These are phyloP conservation scores for Dendroctonus valens DNA, from an alignment of 1,140 invertebrate species.

Conservation along the genomic window DNA sequence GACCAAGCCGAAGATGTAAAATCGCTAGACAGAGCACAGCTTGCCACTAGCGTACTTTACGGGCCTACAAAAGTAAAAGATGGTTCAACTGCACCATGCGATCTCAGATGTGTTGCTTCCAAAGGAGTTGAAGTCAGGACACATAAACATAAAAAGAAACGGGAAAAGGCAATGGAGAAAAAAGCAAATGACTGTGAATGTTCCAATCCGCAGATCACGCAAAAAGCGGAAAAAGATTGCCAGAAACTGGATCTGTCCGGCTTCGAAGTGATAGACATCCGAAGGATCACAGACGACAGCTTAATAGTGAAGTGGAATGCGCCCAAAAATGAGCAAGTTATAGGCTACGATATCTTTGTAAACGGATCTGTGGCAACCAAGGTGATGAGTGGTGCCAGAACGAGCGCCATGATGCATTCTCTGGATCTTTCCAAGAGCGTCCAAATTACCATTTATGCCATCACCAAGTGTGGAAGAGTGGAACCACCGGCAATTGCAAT, in stretches of 20 bases:
- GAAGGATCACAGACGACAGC: conserved; percentile 39
- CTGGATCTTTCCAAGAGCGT: conserved; percentile 33
- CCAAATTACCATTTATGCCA: conserved; percentile 38
- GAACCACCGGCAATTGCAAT: conserved; percentile 41
- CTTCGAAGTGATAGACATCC: conserved; percentile 34
- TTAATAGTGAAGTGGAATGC: conserved; percentile 40
- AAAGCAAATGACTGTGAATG: conserved; percentile 3
- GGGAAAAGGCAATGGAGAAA: neutral
- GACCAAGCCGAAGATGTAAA: conserved; percentile 34
- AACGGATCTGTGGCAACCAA: conserved; percentile 37
- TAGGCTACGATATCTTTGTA: conserved; percentile 40
- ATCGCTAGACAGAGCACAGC: conserved; percentile 11
- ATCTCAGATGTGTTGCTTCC: conserved; percentile 10
- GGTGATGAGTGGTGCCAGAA: conserved; percentile 38
- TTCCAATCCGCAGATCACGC: conserved; percentile 11
- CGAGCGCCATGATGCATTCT: conserved; percentile 40
- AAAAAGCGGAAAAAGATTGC: conserved; percentile 23
- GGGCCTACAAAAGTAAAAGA: conserved; percentile 5
- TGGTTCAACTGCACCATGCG: neutral
- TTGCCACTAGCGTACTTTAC: conserved; percentile 17
- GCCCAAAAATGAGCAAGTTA: conserved; percentile 22
- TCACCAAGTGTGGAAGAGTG: conserved; percentile 36
- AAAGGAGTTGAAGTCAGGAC: conserved; percentile 22
- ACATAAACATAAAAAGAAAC: conserved; percentile 29
- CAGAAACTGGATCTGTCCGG: conserved; percentile 22